phyloP scores from a whole-genome alignment of 2,797 vertebrate species.

The Menidia menidia region DNA sequence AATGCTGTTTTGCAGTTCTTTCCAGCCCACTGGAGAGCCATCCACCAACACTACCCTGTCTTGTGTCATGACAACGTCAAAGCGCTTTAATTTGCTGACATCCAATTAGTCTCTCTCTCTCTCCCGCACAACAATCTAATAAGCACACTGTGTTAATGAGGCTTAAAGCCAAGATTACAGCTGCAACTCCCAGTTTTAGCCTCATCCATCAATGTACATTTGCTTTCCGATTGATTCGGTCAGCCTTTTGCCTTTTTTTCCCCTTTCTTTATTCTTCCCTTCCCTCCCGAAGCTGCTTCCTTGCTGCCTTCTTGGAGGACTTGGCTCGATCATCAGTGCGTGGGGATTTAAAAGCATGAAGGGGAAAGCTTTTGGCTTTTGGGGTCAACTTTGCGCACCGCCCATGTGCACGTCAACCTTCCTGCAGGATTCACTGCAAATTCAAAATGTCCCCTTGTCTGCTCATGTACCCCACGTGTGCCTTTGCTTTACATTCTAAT shows the following conservation, averaged over 20 bases:
- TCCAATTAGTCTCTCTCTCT: slow-evolving; percentile 72
- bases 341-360: slow-evolving; percentile 24
- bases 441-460: neutral
- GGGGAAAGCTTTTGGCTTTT: slow-evolving; percentile 5
- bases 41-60: slow-evolving; percentile 19
- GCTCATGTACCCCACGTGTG: slow-evolving; percentile 1
- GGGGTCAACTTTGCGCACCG: slow-evolving; percentile 26
- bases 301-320: slow-evolving; percentile 14
- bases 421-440: slow-evolving; percentile 11
- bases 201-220: neutral
- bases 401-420: neutral
- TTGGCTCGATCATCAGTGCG: slow-evolving; percentile 27
- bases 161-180: slow-evolving; percentile 69
- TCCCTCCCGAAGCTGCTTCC: slow-evolving; percentile 13
- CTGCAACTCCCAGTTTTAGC: slow-evolving; percentile 12
- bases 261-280: neutral
- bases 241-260: slow-evolving; percentile 11
- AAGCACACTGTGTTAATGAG: slow-evolving; percentile 58
- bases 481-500: slow-evolving; percentile 2
- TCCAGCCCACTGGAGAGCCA: slow-evolving; percentile 3
- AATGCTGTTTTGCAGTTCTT: slow-evolving; percentile 35
- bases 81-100: slow-evolving; percentile 59
- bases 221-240: slow-evolving; percentile 1
- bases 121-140: slow-evolving; percentile 62
- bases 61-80: slow-evolving; percentile 46